phyloP scores from a whole-genome alignment of 2,888 invertebrate species.

The Anodontia alba region DNA sequence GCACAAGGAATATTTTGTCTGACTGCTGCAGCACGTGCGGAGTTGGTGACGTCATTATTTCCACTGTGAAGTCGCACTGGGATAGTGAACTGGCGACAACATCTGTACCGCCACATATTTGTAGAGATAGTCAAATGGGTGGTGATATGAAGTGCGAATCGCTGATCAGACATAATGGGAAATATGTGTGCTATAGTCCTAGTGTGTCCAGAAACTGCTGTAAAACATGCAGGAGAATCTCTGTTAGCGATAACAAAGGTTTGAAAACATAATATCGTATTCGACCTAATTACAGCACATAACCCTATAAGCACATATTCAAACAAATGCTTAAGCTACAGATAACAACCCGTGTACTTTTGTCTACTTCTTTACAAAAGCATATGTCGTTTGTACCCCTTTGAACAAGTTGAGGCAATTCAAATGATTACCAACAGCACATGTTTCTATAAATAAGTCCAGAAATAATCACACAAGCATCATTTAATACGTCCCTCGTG shows the following conservation, averaged over 20 bases:
- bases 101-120: slow-evolving; percentile 9
- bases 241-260: neutral
- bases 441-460: too few relatives aligned
- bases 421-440: too few relatives aligned
- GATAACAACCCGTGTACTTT: too few relatives aligned
- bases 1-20: slow-evolving; percentile 47
- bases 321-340: too few relatives aligned
- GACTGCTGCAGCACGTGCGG: slow-evolving; percentile 69
- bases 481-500: too few relatives aligned
- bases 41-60: slow-evolving; percentile 37
- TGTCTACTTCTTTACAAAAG: too few relatives aligned
- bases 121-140: slow-evolving; percentile 35
- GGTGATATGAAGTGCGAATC: slow-evolving; percentile 41
- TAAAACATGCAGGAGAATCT: slow-evolving; percentile 11
- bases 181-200: slow-evolving; percentile 50
- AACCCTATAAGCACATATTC: too few relatives aligned
- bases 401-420: too few relatives aligned
- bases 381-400: too few relatives aligned
- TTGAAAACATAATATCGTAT: too few relatives aligned
- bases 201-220: slow-evolving; percentile 40
- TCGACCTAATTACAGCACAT: too few relatives aligned
- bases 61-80: slow-evolving; percentile 30
- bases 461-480: too few relatives aligned
- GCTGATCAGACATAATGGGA: slow-evolving; percentile 39
- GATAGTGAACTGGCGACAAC: slow-evolving; percentile 10